A percentile compares a stretch with the other conserved stretches of the same genome.
phyloP scores from a whole-genome alignment of 92 coral and sea anemone species.

The Anthopleura xanthogrammica region DNA sequence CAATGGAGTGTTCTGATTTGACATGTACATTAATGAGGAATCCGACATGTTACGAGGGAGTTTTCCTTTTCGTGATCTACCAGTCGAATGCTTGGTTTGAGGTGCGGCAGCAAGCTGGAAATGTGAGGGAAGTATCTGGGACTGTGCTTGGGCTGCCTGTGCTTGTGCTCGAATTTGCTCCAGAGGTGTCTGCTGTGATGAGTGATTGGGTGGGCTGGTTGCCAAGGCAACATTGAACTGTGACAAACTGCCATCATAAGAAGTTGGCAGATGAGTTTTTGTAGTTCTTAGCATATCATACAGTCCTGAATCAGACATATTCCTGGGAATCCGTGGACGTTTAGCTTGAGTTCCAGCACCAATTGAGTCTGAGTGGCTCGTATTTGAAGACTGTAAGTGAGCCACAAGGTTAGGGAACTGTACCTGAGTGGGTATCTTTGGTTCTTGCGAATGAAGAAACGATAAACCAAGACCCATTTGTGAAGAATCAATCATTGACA shows the following conservation, averaged over 20 bases:
- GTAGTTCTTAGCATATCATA: conserved; percentile 54
- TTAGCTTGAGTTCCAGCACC: conserved; percentile 68
- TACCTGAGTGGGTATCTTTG: conserved; percentile 81
- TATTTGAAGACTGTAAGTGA: conserved; percentile 77
- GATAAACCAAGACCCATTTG: conserved; percentile 54
- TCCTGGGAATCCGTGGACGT: conserved; percentile 82
- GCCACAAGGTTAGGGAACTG: conserved; percentile 98
- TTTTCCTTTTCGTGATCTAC: conserved; percentile 59
- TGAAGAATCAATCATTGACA: conserved; percentile 76
- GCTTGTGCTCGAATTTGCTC: conserved; percentile 38
- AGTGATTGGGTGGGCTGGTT: conserved; percentile 8
- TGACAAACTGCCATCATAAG: conserved; percentile 27
- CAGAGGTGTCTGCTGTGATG: conserved; percentile 29
- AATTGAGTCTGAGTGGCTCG: conserved; percentile 57
- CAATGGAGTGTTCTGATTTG: conserved; percentile 24
- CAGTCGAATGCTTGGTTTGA: conserved; percentile 22
- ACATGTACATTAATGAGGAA: conserved; percentile 77
- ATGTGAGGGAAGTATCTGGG: background rate
- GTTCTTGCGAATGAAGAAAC: conserved; percentile 64
- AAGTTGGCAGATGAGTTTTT: background rate
- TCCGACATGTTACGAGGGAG: conserved; percentile 94
- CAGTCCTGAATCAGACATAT: conserved; percentile 93
- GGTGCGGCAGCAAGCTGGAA: background rate
- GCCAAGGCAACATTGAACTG: conserved; percentile 7
- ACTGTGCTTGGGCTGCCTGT: conserved; percentile 27